Percentiles rank a stretch among this genome's conserved stretches.
phyloP scores from a whole-genome alignment of 2,888 invertebrate species.

The Melieria picta region DNA sequence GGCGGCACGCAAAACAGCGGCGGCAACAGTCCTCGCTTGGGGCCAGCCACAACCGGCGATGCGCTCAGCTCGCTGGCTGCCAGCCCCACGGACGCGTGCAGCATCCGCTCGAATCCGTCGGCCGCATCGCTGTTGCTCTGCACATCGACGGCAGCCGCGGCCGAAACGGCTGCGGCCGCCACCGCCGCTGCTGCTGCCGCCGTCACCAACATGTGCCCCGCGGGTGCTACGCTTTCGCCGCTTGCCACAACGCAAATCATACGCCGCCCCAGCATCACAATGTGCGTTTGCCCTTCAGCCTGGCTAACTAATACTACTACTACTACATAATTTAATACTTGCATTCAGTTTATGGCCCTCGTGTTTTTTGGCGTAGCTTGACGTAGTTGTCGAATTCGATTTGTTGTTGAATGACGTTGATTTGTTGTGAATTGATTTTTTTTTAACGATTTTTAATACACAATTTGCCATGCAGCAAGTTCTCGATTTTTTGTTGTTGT shows the following conservation, averaged over 20 bases:
- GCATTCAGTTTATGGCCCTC: too few species aligned
- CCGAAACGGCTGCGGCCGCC: conserved; percentile 53
- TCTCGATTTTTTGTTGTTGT: too few species aligned
- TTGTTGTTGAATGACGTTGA: not conserved
- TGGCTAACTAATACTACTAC: not conserved
- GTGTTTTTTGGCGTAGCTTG: not conserved
- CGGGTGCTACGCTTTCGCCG: conserved; percentile 61
- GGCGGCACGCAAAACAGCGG: conserved; percentile 37
- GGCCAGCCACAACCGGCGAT: conserved; percentile 47
- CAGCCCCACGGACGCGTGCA: conserved; percentile 64
- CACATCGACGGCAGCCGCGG: conserved; percentile 56
- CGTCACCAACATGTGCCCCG: conserved; percentile 33
- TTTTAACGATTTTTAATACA: too few species aligned
- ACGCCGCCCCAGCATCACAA: conserved; percentile 66
- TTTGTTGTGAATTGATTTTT: too few species aligned
- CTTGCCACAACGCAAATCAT: conserved; percentile 64
- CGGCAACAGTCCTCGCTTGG: conserved; percentile 50
- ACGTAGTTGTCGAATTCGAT: not conserved
- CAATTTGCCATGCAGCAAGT: too few species aligned
- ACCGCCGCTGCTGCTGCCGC: conserved; percentile 51
- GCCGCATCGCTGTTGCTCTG: conserved; percentile 59
- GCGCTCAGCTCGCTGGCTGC: conserved; percentile 61
- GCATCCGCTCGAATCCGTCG: conserved; percentile 64
- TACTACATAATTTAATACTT: too few species aligned
- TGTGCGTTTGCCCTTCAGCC: conserved; percentile 57